Conservation (phyloP, 1,140 invertebrate species). For the Gerris buenoi region DNA sequence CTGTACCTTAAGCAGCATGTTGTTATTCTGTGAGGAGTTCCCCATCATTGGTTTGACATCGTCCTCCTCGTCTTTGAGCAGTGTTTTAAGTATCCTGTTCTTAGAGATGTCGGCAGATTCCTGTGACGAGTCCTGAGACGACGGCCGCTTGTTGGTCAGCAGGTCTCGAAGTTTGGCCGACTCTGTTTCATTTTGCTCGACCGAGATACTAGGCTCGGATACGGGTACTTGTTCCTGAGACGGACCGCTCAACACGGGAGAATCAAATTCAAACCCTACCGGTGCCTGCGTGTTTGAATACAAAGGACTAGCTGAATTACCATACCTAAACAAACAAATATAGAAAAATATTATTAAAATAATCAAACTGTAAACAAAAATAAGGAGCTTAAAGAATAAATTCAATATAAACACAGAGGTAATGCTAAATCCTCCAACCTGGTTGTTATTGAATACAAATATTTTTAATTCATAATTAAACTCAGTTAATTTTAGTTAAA, state of each 20-base stretch:
- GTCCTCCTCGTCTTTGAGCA: slow-evolving; percentile 69
- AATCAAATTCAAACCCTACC: neutral
- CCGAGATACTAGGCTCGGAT: neutral
- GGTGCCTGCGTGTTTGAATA: neutral
- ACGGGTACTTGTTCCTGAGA: neutral
- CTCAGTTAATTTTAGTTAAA: no score
- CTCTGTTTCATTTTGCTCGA: slow-evolving; percentile 29
- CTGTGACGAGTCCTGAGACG: slow-evolving; percentile 22
- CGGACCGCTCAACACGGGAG: neutral
- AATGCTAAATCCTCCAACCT: no score
- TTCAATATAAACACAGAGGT: no score
- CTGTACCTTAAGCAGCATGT: slow-evolving; percentile 61
- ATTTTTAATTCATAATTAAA: no score
- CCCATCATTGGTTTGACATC: slow-evolving; percentile 28
- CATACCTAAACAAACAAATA: slow-evolving; percentile 2
- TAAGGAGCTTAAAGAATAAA: no score
- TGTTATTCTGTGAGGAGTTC: slow-evolving; percentile 30
- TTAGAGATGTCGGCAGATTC: slow-evolving; percentile 28
- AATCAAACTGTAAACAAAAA: no score
- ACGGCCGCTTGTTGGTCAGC: slow-evolving; percentile 42
- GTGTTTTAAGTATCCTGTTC: slow-evolving; percentile 52
- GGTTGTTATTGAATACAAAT: no score
- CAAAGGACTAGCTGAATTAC: neutral
- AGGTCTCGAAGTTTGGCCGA: slow-evolving; percentile 49
- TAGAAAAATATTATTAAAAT: no score